These are phyloP conservation scores for Sceliomorpha sp. DNA, from an alignment of 2,888 invertebrate genomes.

Conservation along the genomic window DNA sequence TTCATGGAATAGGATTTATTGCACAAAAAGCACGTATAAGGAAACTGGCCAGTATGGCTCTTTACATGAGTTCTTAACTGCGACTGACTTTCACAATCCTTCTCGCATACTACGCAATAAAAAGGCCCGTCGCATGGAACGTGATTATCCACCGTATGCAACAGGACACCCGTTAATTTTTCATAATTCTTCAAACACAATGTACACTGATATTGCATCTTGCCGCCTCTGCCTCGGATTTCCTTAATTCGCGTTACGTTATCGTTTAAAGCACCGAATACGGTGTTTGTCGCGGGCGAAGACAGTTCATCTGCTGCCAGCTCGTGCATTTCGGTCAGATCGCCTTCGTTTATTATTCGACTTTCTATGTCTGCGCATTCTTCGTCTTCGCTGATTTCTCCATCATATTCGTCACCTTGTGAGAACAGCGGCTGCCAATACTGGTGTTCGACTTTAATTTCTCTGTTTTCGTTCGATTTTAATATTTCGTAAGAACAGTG, in stretches of 20 bases:
- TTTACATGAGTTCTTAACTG: constrained; percentile 83
- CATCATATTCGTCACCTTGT: constrained; percentile 37
- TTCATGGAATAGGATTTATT: constrained; percentile 73
- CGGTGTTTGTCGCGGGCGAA: constrained; percentile 58
- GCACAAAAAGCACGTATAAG: constrained; percentile 80
- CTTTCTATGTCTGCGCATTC: constrained; percentile 23
- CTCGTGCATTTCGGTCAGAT: too few relatives aligned
- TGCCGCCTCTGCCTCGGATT: constrained; percentile 65
- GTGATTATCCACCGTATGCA: constrained; percentile 74
- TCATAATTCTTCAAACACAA: constrained; percentile 73
- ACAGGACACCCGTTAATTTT: constrained; percentile 64
- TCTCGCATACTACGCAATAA: constrained; percentile 83
- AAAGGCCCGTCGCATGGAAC: constrained; percentile 78
- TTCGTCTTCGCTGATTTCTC: constrained; percentile 51
- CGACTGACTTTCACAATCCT: constrained; percentile 82
- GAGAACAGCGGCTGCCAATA: constrained; percentile 47
- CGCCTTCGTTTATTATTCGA: constrained; percentile 11
- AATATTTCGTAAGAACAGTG: constrained; percentile 34
- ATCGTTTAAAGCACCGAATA: constrained; percentile 75
- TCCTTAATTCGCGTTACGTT: constrained; percentile 75
- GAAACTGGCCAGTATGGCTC: constrained; percentile 82
- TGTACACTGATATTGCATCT: constrained; percentile 72
- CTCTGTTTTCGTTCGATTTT: constrained; percentile 35
- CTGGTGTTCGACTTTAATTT: constrained; percentile 42
- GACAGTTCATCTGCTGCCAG: too few relatives aligned